phyloP scores from a whole-genome alignment of 2,797 vertebrate genomes.

The Darevskia nairensis region DNA sequence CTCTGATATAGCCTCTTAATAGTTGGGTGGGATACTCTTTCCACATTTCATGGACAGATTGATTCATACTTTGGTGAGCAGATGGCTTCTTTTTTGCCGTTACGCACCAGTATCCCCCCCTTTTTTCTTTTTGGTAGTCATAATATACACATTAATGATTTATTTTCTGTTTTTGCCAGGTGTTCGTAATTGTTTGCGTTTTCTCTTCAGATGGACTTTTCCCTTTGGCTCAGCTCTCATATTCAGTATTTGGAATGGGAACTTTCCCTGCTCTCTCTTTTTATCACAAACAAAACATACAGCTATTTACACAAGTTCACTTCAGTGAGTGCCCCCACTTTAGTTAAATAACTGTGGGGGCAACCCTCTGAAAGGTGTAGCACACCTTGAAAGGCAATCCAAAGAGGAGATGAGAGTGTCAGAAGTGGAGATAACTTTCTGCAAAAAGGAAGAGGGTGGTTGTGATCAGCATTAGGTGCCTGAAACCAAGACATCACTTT shows the following conservation, averaged over 20 bases:
- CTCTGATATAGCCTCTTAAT: slow-evolving; percentile 39
- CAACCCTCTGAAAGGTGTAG: background rate
- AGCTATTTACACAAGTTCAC: slow-evolving; percentile 1
- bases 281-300: background rate
- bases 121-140: slow-evolving; percentile 11
- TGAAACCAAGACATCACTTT: no score
- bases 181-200: slow-evolving; percentile 14
- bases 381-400: background rate
- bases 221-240: background rate
- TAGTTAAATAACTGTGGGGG: background rate
- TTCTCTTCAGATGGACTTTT: background rate
- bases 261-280: slow-evolving; percentile 2
- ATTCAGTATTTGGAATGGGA: background rate
- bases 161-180: slow-evolving; percentile 31
- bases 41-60: slow-evolving; percentile 48
- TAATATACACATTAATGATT: background rate
- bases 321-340: background rate
- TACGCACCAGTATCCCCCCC: background rate
- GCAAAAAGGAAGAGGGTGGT: background rate
- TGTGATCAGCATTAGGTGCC: no score
- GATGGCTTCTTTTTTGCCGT: slow-evolving; percentile 16
- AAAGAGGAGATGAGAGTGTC: background rate
- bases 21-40: slow-evolving; percentile 62
- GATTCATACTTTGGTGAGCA: slow-evolving; percentile 50
- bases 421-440: background rate